Conservation (phyloP, 2,888 invertebrate genomes). For the Cheilosia impressa region DNA sequence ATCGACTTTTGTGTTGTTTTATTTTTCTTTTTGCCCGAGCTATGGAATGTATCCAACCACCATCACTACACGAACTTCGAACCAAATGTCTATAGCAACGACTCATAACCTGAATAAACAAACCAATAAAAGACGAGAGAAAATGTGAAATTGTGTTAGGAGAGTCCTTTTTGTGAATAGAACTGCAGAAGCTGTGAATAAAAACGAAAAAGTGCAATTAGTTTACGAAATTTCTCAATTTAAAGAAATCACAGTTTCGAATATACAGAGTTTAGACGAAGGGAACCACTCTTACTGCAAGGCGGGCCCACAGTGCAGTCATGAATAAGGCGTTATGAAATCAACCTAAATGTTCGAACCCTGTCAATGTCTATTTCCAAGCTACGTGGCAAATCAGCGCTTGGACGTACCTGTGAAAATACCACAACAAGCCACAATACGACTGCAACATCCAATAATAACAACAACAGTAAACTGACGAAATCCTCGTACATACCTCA, state of each 20-base stretch:
- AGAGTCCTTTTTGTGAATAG: slow-evolving; percentile 29
- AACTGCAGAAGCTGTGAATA: neutral
- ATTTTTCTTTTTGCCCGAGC: slow-evolving; percentile 12
- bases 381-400: slow-evolving; percentile 80
- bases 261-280: neutral
- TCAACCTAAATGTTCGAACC: slow-evolving; percentile 59
- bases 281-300: neutral
- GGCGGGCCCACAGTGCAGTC: slow-evolving; percentile 12
- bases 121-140: slow-evolving; percentile 81
- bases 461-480: slow-evolving; percentile 64
- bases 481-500: slow-evolving; percentile 80
- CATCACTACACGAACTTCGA: slow-evolving; percentile 19
- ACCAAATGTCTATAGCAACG: slow-evolving; percentile 81
- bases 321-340: slow-evolving; percentile 72
- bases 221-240: neutral
- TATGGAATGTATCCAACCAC: slow-evolving; percentile 46
- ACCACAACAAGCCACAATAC: slow-evolving; percentile 61
- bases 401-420: slow-evolving; percentile 75
- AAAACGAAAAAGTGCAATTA: neutral
- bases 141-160: slow-evolving; percentile 59
- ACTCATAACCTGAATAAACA: slow-evolving; percentile 84
- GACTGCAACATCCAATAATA: slow-evolving; percentile 69
- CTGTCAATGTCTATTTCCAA: slow-evolving; percentile 82
- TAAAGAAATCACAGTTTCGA: neutral
- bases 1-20: slow-evolving; percentile 40